Percentiles rank a stretch among this genome's conserved stretches.
Conservation (phyloP, 2,113 vertebrate genomes). For the Bos taurus region ARS-UCD2.0 NC_037338.1:85975501-85976000, state of each 20-base stretch:
- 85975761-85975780: not conserved
- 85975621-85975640: not conserved
- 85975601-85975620: not conserved
- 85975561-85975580: not conserved
- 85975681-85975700: not conserved
- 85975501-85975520: not conserved
- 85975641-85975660: not conserved
- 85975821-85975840: not conserved
- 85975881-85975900: not conserved
- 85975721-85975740: not conserved
- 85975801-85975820: not conserved
- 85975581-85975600: not conserved
- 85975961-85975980: rapidly evolving
- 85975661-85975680: not conserved
- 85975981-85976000: rapidly evolving
- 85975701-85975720: rapidly evolving
- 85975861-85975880: not conserved
- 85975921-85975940: not conserved
- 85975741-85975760: rapidly evolving
- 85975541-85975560: not conserved
- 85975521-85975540: not conserved
- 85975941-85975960: rapidly evolving
- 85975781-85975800: not conserved
- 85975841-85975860: not conserved
- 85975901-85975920: too few relatives aligned